Evolutionary conservation across 2,888 invertebrate species (phyloP).

Genomic region (Anoncus sp.): DNA sequence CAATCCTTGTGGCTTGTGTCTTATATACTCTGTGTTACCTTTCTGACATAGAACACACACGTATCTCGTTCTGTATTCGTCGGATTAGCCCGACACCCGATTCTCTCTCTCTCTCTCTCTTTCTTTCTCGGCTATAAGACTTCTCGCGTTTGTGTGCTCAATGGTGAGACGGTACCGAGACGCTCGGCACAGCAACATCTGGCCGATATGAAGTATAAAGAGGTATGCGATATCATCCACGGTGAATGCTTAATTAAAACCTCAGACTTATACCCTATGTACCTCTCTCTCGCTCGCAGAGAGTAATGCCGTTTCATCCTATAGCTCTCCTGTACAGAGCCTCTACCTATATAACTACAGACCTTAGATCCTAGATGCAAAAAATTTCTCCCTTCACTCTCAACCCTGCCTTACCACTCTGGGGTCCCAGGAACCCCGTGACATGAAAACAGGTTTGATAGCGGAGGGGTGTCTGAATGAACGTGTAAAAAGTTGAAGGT

Average conservation of each 20-base stretch:
- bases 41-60: slow-evolving; percentile 17
- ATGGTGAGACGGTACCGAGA: slow-evolving; percentile 42
- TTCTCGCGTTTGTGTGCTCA: slow-evolving; percentile 30
- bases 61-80: slow-evolving; percentile 34
- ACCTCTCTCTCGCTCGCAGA: slow-evolving; percentile 60
- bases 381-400: slow-evolving; percentile 31
- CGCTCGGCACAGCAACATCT: slow-evolving; percentile 83
- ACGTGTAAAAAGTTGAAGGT: too few species aligned
- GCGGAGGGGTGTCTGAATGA: too few species aligned
- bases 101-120: slow-evolving; percentile 2
- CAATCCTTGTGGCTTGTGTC: slow-evolving; percentile 32
- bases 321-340: not conserved
- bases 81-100: slow-evolving; percentile 42
- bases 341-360: not conserved
- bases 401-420: slow-evolving; percentile 8
- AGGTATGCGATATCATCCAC: slow-evolving; percentile 83
- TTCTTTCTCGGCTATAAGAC: slow-evolving; percentile 10
- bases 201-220: slow-evolving; percentile 86
- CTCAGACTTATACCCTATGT: slow-evolving; percentile 78
- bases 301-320: not conserved
- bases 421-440: too few species aligned
- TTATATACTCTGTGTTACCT: slow-evolving; percentile 15
- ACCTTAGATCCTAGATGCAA: slow-evolving; percentile 11
- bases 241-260: slow-evolving; percentile 83
- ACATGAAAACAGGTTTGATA: too few species aligned